Evolutionary conservation across 2,888 invertebrate species (phyloP).

Genomic region (Dione vanillae): DNA sequence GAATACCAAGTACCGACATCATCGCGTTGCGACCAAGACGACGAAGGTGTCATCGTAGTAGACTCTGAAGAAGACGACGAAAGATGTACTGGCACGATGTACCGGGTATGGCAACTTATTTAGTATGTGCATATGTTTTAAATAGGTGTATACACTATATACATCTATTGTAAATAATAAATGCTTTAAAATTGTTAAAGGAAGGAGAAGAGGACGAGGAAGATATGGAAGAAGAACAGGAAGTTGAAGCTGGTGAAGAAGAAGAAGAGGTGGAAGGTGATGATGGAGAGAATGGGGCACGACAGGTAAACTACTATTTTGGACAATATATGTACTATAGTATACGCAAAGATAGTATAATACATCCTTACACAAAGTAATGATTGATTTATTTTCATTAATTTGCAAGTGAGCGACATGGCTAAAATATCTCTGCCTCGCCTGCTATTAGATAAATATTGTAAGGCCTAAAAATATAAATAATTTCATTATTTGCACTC

Average conservation of each 20-base stretch:
- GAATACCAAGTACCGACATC: slow-evolving; percentile 94
- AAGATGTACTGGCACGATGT: slow-evolving; percentile 84
- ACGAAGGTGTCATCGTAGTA: slow-evolving; percentile 90
- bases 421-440: too few relatives aligned
- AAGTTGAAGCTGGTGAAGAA: slow-evolving; percentile 72
- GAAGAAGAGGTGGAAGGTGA: slow-evolving; percentile 73
- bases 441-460: too few relatives aligned
- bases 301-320: slow-evolving; percentile 59
- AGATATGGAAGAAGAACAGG: slow-evolving; percentile 81
- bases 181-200: slow-evolving; percentile 49
- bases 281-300: slow-evolving; percentile 63
- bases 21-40: slow-evolving; percentile 93
- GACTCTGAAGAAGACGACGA: slow-evolving; percentile 92
- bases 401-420: too few relatives aligned
- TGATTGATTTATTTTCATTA: too few relatives aligned
- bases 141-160: neutral
- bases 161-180: neutral
- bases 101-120: slow-evolving; percentile 60
- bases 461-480: too few relatives aligned
- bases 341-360: too few relatives aligned
- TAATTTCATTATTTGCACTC: too few relatives aligned
- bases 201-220: slow-evolving; percentile 84
- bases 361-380: too few relatives aligned
- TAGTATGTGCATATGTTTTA: slow-evolving; percentile 1
- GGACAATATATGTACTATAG: too few relatives aligned